Evolutionary conservation across 1,140 invertebrate species (phyloP).

Genomic region (Pararge aegeria): DNA sequence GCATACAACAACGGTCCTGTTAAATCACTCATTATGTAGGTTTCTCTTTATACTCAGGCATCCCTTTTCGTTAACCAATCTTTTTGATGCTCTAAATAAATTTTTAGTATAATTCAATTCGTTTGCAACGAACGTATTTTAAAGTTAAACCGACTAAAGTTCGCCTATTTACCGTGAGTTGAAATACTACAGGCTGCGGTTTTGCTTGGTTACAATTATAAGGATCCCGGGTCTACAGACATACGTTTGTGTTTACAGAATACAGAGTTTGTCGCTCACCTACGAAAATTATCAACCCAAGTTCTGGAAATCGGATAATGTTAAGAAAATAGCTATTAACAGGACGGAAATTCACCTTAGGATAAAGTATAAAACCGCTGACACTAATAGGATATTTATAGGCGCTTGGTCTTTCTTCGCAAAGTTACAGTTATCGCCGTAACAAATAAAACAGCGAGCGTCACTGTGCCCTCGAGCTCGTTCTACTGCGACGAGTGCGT

Average conservation of each 20-base stretch:
- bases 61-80: too few relatives aligned
- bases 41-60: too few relatives aligned
- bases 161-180: neutral
- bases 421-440: conserved; percentile 67
- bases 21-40: too few relatives aligned
- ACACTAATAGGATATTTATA: conserved; percentile 24
- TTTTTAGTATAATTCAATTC: too few relatives aligned
- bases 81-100: too few relatives aligned
- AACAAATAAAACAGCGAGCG: conserved; percentile 64
- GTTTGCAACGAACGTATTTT: too few relatives aligned
- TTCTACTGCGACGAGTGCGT: conserved; percentile 57
- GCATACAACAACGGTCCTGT: too few relatives aligned
- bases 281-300: too few relatives aligned
- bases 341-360: conserved; percentile 44
- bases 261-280: too few relatives aligned
- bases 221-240: neutral
- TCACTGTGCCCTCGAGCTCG: conserved; percentile 69
- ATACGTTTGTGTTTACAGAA: too few relatives aligned
- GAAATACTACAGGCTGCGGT: neutral
- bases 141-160: neutral
- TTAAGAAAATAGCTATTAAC: neutral
- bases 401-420: conserved; percentile 27
- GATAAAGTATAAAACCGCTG: conserved; percentile 39
- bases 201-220: neutral
- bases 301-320: neutral